These are phyloP conservation scores for Dryoscopus gambensis DNA, from an alignment of 2,113 vertebrate genomes.

Conservation along the genomic window DNA sequence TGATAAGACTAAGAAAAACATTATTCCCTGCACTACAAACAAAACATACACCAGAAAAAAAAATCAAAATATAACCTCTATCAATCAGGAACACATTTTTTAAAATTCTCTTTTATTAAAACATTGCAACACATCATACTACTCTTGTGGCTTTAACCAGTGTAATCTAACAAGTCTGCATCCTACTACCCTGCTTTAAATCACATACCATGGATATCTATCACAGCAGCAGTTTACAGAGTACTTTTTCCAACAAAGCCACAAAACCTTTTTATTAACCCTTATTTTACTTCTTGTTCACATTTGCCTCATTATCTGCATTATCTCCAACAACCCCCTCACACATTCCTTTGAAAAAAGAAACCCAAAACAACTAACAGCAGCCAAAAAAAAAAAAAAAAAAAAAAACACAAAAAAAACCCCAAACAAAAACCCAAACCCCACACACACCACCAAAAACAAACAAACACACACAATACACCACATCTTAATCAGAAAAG, in stretches of 20 bases:
- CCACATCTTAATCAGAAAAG: neutral
- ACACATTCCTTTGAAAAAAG: neutral
- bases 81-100: neutral
- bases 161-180: neutral
- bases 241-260: conserved; percentile 3
- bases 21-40: neutral
- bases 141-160: conserved; percentile 10
- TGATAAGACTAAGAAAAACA: neutral
- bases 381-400: neutral
- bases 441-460: neutral
- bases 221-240: neutral
- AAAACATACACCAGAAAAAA: neutral
- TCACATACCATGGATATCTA: neutral
- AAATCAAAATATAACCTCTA: neutral
- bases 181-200: neutral
- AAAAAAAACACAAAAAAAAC: neutral
- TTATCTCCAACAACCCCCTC: neutral
- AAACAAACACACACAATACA: neutral
- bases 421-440: neutral
- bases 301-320: neutral
- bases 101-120: neutral
- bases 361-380: neutral
- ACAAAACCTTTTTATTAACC: neutral
- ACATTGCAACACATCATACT: neutral
- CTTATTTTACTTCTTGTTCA: neutral